Evolutionary conservation across 1,140 invertebrate genomes (phyloP).

Genomic region (Scaptomyza pallida): DNA sequence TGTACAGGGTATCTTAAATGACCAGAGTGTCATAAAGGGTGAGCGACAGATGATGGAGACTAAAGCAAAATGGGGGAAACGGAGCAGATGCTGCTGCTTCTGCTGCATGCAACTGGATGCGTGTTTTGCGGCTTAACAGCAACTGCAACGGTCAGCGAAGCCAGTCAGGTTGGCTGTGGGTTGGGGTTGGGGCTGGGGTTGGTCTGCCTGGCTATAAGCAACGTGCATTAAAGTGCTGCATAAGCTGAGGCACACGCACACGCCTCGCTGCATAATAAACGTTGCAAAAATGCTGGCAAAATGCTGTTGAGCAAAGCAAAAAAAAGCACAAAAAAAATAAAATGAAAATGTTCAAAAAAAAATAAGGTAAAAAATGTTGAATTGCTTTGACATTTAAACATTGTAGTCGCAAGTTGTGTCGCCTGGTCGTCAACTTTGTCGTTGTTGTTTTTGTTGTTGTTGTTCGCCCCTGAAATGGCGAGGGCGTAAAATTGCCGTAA

Average conservation of each 20-base stretch:
- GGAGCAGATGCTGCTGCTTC: slow-evolving; percentile 12
- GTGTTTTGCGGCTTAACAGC: slow-evolving; percentile 41
- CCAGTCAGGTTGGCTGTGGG: not conserved
- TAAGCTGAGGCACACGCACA: slow-evolving; percentile 58
- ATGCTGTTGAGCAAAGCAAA: not conserved
- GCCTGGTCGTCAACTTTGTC: slow-evolving; percentile 25
- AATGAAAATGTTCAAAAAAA: not conserved
- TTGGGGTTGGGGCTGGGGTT: not conserved
- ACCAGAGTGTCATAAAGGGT: too few relatives aligned
- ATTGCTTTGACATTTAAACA: slow-evolving; percentile 58
- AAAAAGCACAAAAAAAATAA: too few relatives aligned
- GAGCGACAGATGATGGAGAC: not conserved
- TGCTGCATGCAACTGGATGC: slow-evolving; percentile 28
- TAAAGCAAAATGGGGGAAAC: not conserved
- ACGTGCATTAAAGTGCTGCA: slow-evolving; percentile 43
- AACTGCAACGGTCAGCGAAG: slow-evolving; percentile 25
- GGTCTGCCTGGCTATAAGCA: slow-evolving; percentile 7
- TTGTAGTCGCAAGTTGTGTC: slow-evolving; percentile 44
- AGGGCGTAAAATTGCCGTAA: slow-evolving; percentile 82
- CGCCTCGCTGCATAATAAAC: slow-evolving; percentile 47
- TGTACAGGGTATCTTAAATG: slow-evolving; percentile 5
- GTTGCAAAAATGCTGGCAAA: slow-evolving; percentile 17
- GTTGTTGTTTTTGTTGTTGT: slow-evolving; percentile 3
- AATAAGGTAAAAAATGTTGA: slow-evolving; percentile 7
- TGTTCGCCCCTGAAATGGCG: slow-evolving; percentile 68